phyloP scores from a whole-genome alignment of 2,888 invertebrate species.

The Drosophila yooni region DNA sequence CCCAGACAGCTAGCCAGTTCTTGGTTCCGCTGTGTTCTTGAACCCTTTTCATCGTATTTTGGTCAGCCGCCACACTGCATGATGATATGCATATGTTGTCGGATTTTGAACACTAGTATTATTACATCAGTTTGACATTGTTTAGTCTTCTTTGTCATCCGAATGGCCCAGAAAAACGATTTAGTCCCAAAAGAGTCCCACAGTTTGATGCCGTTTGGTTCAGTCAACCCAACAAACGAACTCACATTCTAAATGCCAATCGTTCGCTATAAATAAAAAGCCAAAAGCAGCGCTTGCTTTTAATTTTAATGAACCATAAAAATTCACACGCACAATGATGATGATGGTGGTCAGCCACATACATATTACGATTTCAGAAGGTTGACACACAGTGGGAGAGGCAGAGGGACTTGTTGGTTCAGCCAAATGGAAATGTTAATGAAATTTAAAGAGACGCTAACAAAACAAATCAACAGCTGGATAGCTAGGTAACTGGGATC shows the following conservation, averaged over 20 bases:
- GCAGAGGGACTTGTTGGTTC: slow-evolving; percentile 18
- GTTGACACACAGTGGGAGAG: slow-evolving; percentile 57
- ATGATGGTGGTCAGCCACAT: slow-evolving; percentile 29
- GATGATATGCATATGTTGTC: slow-evolving; percentile 47
- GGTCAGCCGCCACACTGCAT: slow-evolving; percentile 10
- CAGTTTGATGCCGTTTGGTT: slow-evolving; percentile 37
- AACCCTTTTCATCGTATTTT: slow-evolving; percentile 32
- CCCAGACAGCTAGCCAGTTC: slow-evolving; percentile 38
- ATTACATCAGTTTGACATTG: slow-evolving; percentile 35
- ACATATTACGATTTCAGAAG: slow-evolving; percentile 58
- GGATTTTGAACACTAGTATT: neutral
- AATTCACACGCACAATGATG: slow-evolving; percentile 75
- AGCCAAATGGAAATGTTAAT: slow-evolving; percentile 69
- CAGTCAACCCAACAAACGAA: slow-evolving; percentile 35
- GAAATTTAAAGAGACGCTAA: slow-evolving; percentile 77
- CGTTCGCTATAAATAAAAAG: slow-evolving; percentile 64
- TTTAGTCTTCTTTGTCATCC: slow-evolving; percentile 21
- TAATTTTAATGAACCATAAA: slow-evolving; percentile 81
- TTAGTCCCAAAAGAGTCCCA: slow-evolving; percentile 25
- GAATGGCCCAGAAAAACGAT: slow-evolving; percentile 31
- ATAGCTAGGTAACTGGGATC: slow-evolving; percentile 14
- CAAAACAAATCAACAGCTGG: slow-evolving; percentile 63
- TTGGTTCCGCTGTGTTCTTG: slow-evolving; percentile 18
- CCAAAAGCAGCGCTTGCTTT: slow-evolving; percentile 58
- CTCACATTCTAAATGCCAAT: slow-evolving; percentile 66